Percentiles rank a stretch among this genome's conserved stretches.
phyloP scores from a whole-genome alignment of 2,797 vertebrate species.

The Falco cherrug region DNA sequence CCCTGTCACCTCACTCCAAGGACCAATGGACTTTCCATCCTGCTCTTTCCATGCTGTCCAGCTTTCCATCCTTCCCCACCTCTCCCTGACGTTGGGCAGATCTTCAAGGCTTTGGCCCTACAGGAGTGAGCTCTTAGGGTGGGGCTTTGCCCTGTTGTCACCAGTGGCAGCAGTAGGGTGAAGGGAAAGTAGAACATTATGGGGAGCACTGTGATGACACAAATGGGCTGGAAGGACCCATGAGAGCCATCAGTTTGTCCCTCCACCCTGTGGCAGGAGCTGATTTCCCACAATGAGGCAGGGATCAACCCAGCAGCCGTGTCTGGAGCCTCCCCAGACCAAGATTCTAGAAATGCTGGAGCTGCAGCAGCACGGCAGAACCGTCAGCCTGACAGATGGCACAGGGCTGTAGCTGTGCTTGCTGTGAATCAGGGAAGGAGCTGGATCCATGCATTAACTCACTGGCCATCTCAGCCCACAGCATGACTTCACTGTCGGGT shows the following conservation, averaged over 20 bases:
- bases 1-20: accelerated
- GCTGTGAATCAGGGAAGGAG: slow-evolving; percentile 24
- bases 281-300: not conserved
- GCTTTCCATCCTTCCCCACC: not conserved
- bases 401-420: not conserved
- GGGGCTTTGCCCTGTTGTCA: not conserved
- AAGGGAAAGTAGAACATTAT: not conserved
- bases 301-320: not conserved
- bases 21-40: not conserved
- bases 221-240: slow-evolving; percentile 2
- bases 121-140: not conserved
- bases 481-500: slow-evolving; percentile 65
- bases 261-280: not conserved
- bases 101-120: not conserved
- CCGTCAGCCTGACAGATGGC: accelerated
- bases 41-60: not conserved
- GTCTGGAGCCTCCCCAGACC: not conserved
- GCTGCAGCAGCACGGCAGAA: not conserved
- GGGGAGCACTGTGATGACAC: not conserved
- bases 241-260: not conserved
- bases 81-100: not conserved
- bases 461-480: slow-evolving; percentile 50
- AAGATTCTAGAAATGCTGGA: not conserved
- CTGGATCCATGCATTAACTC: slow-evolving; percentile 53
- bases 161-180: not conserved